Base-by-base conservation (phyloP, 2,797 vertebrate genomes). In the Discoglossus pictus region DNA sequence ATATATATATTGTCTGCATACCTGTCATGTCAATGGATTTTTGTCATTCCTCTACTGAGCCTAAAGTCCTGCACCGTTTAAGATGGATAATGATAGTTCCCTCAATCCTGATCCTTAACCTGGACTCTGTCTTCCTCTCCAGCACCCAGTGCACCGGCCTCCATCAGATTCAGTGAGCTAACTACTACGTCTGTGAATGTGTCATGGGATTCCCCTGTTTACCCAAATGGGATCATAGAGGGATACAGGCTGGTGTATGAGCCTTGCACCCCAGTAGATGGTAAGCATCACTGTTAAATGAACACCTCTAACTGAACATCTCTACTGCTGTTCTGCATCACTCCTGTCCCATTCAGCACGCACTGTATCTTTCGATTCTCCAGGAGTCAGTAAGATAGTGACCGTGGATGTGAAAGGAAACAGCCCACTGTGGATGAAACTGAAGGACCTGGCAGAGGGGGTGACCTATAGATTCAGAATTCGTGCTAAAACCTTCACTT, bases 381-480 rank as follows among this genome's bases (percentile, higher is more conserved):
- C 90, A 96, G 97, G 97, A 1, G 92, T 99, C 80, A 99, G 97
- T 89, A 98, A 97, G 89, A 97, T 95, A 0, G 96, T 99, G 68
- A 98, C 94, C 0, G 94, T 98, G 85, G 97, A 99, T 0, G 95
- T 99, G 86, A 98, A 95, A 83, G 95, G 93, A 7, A 88, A 70
- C 61, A 91, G 90, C 69, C 94, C 95, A 0, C 86, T 94, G 74
- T 99, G 97, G 97, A 77, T 98, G 82, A 98, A 97, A 84, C 89
- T 99, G 75, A 94, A 90, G 79, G 97, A 99, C 80, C 83, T 99
- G 77, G 90, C 92, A 0, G 95, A 98, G 17, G 94, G 95, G 0
- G 79, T 93, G 76, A 99, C 94, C 0, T 99, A 99, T 74, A 91
- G 92, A 64, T 98, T 98, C 83, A 90, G 93, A 47, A 92, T 99